phyloP scores from a whole-genome alignment of 2,113 vertebrate species.

The Phylloscopus whistleri region DNA sequence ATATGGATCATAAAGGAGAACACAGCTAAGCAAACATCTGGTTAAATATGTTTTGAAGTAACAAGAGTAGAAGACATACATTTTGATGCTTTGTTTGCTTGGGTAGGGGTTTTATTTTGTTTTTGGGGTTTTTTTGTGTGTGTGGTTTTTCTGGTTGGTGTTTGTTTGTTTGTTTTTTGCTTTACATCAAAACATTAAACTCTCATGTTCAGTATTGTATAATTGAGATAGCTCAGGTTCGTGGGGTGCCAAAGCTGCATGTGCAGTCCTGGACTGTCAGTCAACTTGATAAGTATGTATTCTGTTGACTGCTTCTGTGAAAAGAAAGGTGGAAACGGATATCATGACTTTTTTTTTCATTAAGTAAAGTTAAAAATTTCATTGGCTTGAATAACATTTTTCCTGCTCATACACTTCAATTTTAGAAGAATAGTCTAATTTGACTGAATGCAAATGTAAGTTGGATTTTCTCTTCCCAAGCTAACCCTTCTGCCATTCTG shows the following conservation, averaged over 20 bases:
- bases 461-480: not conserved
- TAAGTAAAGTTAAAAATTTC: not conserved
- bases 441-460: not conserved
- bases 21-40: not conserved
- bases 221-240: not conserved
- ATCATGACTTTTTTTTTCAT: not conserved
- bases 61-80: not conserved
- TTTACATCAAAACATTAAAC: not conserved
- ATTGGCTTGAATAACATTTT: not conserved
- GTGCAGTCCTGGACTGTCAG: not conserved
- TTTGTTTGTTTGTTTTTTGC: not conserved
- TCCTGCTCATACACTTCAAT: not conserved
- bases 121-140: not conserved
- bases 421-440: not conserved
- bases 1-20: not conserved
- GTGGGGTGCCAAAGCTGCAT: not conserved
- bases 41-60: not conserved
- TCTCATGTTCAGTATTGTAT: not conserved
- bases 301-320: not conserved
- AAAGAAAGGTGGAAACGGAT: not conserved
- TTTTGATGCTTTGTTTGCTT: not conserved
- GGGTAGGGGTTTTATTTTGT: not conserved
- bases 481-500: not conserved
- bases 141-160: not conserved
- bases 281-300: not conserved